phyloP scores from a whole-genome alignment of 2,797 vertebrate genomes.

The Cynopterus sphinx region DNA sequence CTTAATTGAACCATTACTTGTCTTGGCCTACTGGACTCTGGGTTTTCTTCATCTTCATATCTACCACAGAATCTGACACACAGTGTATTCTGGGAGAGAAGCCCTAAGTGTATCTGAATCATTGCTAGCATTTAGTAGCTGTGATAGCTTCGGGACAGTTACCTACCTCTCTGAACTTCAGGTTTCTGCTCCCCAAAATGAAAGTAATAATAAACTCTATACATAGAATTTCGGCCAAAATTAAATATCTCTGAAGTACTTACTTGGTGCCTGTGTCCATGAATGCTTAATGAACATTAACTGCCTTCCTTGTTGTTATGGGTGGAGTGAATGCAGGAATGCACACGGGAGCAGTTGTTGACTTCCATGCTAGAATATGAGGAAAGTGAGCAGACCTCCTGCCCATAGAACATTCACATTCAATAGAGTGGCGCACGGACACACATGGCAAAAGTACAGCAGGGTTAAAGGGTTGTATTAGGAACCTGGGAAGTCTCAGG shows the following conservation, averaged over 20 bases:
- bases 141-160: background rate
- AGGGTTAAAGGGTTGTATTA: background rate
- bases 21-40: background rate
- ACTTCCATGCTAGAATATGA: background rate
- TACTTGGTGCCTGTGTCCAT: background rate
- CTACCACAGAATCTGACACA: background rate
- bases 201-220: background rate
- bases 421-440: accelerated
- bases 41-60: background rate
- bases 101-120: background rate
- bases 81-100: background rate
- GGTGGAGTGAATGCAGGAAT: background rate
- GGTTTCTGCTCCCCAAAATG: background rate
- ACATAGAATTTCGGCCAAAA: background rate
- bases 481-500: background rate
- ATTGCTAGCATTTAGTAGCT: background rate
- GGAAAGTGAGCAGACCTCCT: background rate
- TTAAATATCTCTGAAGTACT: background rate
- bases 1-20: accelerated
- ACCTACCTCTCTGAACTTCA: background rate
- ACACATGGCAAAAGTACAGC: background rate
- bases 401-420: accelerated
- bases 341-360: background rate
- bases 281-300: background rate
- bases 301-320: background rate